Percentiles rank a stretch among this genome's conserved stretches.
Evolutionary conservation across 2,888 invertebrate genomes (phyloP).

Genomic region (Pyralis farinalis): DNA sequence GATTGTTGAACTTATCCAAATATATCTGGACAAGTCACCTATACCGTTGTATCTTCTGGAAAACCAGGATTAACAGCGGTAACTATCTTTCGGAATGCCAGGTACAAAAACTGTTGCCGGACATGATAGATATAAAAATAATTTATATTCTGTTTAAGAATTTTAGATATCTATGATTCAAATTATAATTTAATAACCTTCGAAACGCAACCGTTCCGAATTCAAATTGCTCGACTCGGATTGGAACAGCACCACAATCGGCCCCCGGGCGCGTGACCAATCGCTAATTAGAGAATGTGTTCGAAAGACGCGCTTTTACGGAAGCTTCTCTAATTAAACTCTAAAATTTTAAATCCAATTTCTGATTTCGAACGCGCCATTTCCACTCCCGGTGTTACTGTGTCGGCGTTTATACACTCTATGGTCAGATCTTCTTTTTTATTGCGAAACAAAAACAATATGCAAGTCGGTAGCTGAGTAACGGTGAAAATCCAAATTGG

Average conservation of each 20-base stretch:
- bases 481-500: conserved; percentile 13
- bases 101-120: too few relatives aligned
- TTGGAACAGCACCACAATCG: conserved; percentile 55
- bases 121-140: too few relatives aligned
- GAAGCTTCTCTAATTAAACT: conserved; percentile 76
- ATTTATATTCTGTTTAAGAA: too few relatives aligned
- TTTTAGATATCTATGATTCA: conserved; percentile 14
- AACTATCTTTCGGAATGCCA: too few relatives aligned
- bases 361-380: conserved; percentile 67
- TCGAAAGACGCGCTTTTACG: conserved; percentile 57
- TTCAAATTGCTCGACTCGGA: conserved; percentile 72
- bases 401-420: conserved; percentile 38
- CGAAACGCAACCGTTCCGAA: conserved; percentile 66
- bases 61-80: too few relatives aligned
- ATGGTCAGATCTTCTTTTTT: conserved; percentile 23
- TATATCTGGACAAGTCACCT: too few relatives aligned
- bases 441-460: conserved; percentile 15
- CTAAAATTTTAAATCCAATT: conserved; percentile 67
- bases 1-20: too few relatives aligned
- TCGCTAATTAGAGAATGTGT: conserved; percentile 78
- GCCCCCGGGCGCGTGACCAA: conserved; percentile 75
- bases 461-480: conserved; percentile 25
- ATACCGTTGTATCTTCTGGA: too few relatives aligned
- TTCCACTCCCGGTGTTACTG: conserved; percentile 63
- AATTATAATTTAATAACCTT: conserved; percentile 10